phyloP scores from a whole-genome alignment of 2,888 invertebrate genomes.

The Thumatha senex region DNA sequence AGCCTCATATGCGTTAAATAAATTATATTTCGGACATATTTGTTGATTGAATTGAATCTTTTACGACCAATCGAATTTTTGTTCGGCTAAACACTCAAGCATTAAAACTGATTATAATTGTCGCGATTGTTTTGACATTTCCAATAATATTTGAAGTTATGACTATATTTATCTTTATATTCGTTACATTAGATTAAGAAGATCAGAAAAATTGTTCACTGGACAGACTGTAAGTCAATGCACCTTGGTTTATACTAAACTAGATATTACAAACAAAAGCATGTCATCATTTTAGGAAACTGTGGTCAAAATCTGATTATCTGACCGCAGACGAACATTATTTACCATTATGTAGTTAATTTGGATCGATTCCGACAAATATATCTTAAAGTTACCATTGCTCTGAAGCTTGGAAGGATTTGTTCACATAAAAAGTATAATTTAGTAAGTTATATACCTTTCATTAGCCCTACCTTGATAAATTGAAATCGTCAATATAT shows the following conservation, averaged over 20 bases:
- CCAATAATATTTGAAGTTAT: slow-evolving; percentile 21
- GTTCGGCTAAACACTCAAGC: slow-evolving; percentile 16
- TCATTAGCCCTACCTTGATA: too few species aligned
- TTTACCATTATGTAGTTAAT: too few species aligned
- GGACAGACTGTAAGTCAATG: background rate
- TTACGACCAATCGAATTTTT: slow-evolving; percentile 30
- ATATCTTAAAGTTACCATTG: too few species aligned
- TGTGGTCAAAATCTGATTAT: too few species aligned
- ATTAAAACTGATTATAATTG: slow-evolving; percentile 22
- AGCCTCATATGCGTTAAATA: slow-evolving; percentile 30
- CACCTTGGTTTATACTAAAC: background rate
- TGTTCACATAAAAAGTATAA: too few species aligned
- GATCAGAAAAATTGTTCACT: background rate
- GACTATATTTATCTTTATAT: slow-evolving; percentile 11
- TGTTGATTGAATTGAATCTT: slow-evolving; percentile 34
- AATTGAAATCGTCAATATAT: too few species aligned
- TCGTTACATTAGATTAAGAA: background rate
- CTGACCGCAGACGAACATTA: too few species aligned
- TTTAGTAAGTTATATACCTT: too few species aligned
- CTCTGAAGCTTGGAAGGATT: too few species aligned
- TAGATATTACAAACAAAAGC: too few species aligned
- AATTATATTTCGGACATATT: slow-evolving; percentile 29
- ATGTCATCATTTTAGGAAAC: too few species aligned
- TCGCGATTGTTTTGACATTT: slow-evolving; percentile 25
- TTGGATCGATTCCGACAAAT: too few species aligned